Evolutionary conservation across 2,888 invertebrate genomes (phyloP).

Genomic region (Patella depressa): DNA sequence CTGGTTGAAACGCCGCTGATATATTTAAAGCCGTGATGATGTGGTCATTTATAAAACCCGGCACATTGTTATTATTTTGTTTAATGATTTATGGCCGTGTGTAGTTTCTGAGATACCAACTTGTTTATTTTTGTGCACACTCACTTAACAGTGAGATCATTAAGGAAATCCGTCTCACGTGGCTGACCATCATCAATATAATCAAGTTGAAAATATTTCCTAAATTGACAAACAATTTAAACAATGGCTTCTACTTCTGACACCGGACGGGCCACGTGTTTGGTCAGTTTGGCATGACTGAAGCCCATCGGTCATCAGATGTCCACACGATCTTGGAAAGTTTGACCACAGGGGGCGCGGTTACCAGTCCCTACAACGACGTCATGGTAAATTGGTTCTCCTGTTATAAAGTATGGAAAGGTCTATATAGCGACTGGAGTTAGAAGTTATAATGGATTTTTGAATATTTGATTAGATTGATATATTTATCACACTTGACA

Average conservation of each 20-base stretch:
- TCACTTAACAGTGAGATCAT: background rate
- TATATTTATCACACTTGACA: slow-evolving; percentile 10
- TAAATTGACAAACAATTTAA: slow-evolving; percentile 7
- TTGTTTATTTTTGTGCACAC: too few relatives aligned
- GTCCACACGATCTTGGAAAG: background rate
- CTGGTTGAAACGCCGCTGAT: too few relatives aligned
- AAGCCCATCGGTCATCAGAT: slow-evolving; percentile 7
- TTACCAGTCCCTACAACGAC: background rate
- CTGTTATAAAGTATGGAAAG: background rate
- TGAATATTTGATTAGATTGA: slow-evolving; percentile 12
- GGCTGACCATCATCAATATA: background rate
- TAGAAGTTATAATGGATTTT: background rate
- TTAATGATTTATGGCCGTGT: too few relatives aligned
- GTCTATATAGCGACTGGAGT: background rate
- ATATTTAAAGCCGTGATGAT: too few relatives aligned
- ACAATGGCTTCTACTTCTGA: slow-evolving; percentile 2
- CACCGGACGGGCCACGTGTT: background rate
- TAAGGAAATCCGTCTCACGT: slow-evolving; percentile 6
- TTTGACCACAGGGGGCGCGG: background rate
- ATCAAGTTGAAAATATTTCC: slow-evolving; percentile 6
- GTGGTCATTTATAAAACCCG: too few relatives aligned
- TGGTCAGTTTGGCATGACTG: slow-evolving; percentile 10
- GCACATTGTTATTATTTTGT: too few relatives aligned
- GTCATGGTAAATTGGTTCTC: slow-evolving; percentile 3
- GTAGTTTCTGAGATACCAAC: too few relatives aligned